Evolutionary conservation across 1,140 invertebrate species (phyloP), one percentile per base, ranked within the genome.

Genomic region (Hormaphis cornu): DNA sequence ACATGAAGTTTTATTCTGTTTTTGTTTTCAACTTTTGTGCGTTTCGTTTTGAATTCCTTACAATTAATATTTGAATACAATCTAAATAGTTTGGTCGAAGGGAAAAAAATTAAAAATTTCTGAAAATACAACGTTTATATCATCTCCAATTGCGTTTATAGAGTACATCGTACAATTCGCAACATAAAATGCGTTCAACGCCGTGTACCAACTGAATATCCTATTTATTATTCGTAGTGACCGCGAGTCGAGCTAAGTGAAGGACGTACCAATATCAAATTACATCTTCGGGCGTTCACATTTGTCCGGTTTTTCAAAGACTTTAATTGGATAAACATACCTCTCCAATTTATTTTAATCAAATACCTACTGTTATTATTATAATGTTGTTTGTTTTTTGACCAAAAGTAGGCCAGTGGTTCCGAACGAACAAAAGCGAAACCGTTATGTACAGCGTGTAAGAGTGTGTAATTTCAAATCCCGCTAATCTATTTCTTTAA

Each of bases 261-360:
- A 54, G 52, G 52, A 54, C 52, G 20, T 54, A 54, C 20, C n/a
- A 54, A 54, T 54, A 54, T 54, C 14, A 18, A 33, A 54, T 33
- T 30, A 54, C 52, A 54, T 3, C 10, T n/a, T 20, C 6, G 42
- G 3, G 42, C 18, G 42, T 18, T 18, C n/a, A 14, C 6, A 18
- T 2, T 54, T 8, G 28, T 54, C n/a, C 18, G 28, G 9, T 20
- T 53, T 30, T 33, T 12, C 8, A 54, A 20, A 54, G 24, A 18
- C n/a, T 30, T 18, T 54, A 33, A 54, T 33, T 4, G 28, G 33
- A 54, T 20, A 30, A 54, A 30, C n/a, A 10, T 33, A 30, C 8
- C 52, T 30, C 9, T 53, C 8, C 8, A 18, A 30, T 30, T 18
- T 30, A 28, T 53, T 53, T 6, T 18, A 30, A 53, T 33, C 28